Percentiles rank a stretch among this genome's conserved stretches.
Conservation (phyloP, 2,888 invertebrate genomes). For the Lathronympha strigana region DNA sequence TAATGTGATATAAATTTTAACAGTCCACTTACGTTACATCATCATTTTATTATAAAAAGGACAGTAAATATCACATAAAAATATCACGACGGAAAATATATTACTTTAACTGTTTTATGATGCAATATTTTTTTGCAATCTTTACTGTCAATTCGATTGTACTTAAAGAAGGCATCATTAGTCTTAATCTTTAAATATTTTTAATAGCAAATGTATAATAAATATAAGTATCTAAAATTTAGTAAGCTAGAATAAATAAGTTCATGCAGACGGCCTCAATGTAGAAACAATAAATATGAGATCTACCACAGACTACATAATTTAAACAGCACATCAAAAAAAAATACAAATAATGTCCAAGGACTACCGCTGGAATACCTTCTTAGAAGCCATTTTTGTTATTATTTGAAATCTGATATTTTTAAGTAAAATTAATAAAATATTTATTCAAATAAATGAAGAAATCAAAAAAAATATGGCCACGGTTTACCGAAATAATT, state of each 20-base stretch:
- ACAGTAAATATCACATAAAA: constrained; percentile 53
- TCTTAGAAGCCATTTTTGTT: no score
- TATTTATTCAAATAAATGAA: no score
- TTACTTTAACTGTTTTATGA: background rate
- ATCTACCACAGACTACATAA: no score
- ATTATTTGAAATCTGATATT: no score
- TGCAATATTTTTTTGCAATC: constrained; percentile 47
- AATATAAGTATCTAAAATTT: constrained; percentile 30
- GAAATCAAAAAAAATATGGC: no score
- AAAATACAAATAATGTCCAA: no score
- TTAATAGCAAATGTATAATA: constrained; percentile 20
- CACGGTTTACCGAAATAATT: no score
- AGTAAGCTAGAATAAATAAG: constrained; percentile 37
- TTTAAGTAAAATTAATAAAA: no score
- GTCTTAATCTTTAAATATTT: constrained; percentile 22
- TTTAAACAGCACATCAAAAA: no score
- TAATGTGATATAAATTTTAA: constrained; percentile 79
- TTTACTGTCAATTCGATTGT: constrained; percentile 52
- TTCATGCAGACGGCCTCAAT: constrained; percentile 22
- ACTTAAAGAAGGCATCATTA: constrained; percentile 60
- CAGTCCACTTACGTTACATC: constrained; percentile 79
- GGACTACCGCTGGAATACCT: no score
- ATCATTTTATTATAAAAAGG: constrained; percentile 44
- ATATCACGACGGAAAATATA: constrained; percentile 24
- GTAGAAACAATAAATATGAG: constrained; percentile 27